Percentiles rank a stretch among this genome's conserved stretches.
Evolutionary conservation across 2,113 vertebrate species (phyloP).

Genomic region (Orthonyx spaldingii): DNA sequence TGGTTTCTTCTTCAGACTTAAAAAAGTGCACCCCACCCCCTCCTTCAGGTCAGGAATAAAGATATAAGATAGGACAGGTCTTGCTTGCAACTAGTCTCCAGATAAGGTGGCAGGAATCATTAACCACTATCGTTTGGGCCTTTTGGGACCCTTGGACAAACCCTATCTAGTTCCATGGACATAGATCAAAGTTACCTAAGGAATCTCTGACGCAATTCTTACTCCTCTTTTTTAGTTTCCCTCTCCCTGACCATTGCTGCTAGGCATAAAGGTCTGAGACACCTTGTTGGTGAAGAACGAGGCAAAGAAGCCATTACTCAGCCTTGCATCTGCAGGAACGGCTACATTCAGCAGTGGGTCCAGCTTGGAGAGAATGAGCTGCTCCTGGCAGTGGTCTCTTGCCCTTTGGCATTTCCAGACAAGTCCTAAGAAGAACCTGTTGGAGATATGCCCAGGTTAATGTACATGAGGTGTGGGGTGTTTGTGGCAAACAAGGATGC

Average conservation of each 20-base stretch:
- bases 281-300: not conserved
- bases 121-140: not conserved
- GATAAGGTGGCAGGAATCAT: not conserved
- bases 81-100: not conserved
- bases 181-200: not conserved
- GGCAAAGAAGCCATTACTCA: not conserved
- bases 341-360: not conserved
- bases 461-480: not conserved
- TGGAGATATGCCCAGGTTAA: not conserved
- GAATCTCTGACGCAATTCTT: not conserved
- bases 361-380: not conserved
- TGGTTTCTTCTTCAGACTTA: not conserved
- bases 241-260: not conserved
- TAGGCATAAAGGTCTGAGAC: not conserved
- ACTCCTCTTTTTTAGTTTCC: not conserved
- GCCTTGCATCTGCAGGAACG: not conserved
- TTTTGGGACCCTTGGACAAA: not conserved
- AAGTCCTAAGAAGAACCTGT: not conserved
- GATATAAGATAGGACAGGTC: not conserved
- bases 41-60: not conserved
- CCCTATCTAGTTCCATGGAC: not conserved
- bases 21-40: not conserved
- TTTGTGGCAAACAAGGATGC: not conserved
- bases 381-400: not conserved
- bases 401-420: not conserved